phyloP scores from a whole-genome alignment of 1,140 invertebrate species.

The Drosophila santomea region DNA sequence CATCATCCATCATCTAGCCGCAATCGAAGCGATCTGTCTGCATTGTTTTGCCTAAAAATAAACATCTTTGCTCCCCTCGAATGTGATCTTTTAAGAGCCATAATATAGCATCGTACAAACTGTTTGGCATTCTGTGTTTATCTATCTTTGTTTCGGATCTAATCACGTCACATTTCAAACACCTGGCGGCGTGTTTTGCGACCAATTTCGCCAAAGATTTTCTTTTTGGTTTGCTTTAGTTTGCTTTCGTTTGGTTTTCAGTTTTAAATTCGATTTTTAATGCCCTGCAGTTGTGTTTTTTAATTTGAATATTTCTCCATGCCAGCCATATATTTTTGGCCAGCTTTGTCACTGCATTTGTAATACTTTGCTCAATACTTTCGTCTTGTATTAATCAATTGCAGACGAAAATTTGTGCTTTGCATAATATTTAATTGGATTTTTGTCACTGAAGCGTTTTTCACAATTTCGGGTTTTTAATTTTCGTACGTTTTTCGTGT shows the following conservation, averaged over 20 bases:
- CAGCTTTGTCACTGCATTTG: neutral
- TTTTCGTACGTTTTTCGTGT: neutral
- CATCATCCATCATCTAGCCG: conserved; percentile 64
- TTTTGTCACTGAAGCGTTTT: conserved; percentile 49
- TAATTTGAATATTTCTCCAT: conserved; percentile 3
- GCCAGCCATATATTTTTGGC: neutral
- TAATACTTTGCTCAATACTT: neutral
- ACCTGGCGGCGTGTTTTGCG: conserved; percentile 55
- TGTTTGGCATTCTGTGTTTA: conserved; percentile 37
- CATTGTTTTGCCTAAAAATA: conserved; percentile 77
- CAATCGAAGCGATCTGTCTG: conserved; percentile 72
- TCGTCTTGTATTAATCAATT: conserved; percentile 15
- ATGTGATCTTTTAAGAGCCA: conserved; percentile 40
- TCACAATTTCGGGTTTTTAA: conserved; percentile 1
- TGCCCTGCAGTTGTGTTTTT: conserved; percentile 32
- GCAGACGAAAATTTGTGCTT: conserved; percentile 1
- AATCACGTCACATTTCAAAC: conserved; percentile 64
- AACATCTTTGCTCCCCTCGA: conserved; percentile 39
- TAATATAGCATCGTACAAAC: neutral
- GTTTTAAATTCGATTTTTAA: conserved; percentile 4
- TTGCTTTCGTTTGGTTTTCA: neutral
- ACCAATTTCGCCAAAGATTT: conserved; percentile 20
- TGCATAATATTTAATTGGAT: conserved; percentile 22
- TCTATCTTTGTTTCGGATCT: conserved; percentile 17
- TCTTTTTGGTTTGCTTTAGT: neutral